Evolutionary conservation across 2,113 vertebrate species (phyloP).

Genomic region (Lynx canadensis): DNA sequence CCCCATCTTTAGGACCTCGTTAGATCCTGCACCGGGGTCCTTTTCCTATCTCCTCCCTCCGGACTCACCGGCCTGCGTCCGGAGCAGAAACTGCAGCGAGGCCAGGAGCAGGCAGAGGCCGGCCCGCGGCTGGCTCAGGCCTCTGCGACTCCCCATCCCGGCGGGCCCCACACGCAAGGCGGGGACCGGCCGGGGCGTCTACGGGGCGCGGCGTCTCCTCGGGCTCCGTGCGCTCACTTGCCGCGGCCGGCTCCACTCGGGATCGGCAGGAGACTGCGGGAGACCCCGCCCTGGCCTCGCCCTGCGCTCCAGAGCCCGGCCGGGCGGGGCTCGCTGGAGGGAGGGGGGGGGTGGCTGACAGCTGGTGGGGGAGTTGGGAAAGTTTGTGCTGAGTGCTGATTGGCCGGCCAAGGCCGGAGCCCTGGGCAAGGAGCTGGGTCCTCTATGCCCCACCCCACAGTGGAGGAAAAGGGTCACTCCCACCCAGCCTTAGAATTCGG

Average conservation of each 20-base stretch:
- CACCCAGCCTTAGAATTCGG: neutral
- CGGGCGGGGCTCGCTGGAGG: neutral
- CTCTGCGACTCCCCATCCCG: slow-evolving; percentile 43
- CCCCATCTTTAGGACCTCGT: neutral
- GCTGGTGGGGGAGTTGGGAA: slow-evolving; percentile 58
- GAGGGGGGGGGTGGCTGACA: neutral
- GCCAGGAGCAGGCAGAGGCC: slow-evolving; percentile 66
- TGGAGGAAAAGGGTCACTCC: neutral
- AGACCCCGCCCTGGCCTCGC: slow-evolving; percentile 73
- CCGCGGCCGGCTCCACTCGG: neutral
- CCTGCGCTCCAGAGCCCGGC: slow-evolving; percentile 1
- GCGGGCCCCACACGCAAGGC: neutral
- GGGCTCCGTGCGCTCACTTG: neutral
- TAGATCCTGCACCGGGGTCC: neutral
- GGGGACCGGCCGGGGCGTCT: neutral
- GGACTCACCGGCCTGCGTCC: slow-evolving; percentile 70
- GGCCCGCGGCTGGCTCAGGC: slow-evolving; percentile 14
- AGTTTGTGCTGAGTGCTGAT: slow-evolving; percentile 52
- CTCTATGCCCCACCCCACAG: neutral
- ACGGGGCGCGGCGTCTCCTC: slow-evolving; percentile 26
- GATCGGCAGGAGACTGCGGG: slow-evolving; percentile 30
- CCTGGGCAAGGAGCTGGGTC: neutral
- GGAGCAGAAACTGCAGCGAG: slow-evolving; percentile 44
- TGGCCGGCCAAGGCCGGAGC: slow-evolving; percentile 44
- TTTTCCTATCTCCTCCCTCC: neutral